Base-by-base conservation (phyloP, 2,888 invertebrate genomes). In the Cerceris ruficornis region DNA sequence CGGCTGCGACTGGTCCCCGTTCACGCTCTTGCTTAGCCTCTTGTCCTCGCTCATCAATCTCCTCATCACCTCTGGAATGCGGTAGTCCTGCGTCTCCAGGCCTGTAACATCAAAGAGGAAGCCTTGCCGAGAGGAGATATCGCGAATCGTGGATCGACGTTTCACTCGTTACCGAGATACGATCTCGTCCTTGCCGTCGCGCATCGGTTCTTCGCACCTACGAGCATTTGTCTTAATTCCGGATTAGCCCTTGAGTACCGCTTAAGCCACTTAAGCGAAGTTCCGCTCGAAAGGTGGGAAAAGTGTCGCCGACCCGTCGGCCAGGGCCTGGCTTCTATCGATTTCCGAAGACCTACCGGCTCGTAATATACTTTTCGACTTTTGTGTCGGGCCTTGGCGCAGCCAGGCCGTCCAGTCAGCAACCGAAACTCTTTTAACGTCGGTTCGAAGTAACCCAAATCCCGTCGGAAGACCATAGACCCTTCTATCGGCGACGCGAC, bases 21-120 rank as follows among this genome's bases (percentile, higher is more conserved):
- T 91, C 71, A 88, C 88, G 80, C 89, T 91, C 86, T 92, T 92
- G 82, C 82, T 93, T 76, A 93, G 87, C 81, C 93, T 90, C 83
- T 94, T 93, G 76, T 94, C 94, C 80, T 94, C 94, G 82, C 93
- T 93, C 91, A 94, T 93, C 89, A 95, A 92, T 80, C 93, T 92
- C 83, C 94, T 93, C 90, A 94, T 93, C 68, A 94, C 93, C 83
- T 95, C 95, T 17, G 94, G 94, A 82, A 94, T 91, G 70, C 92
- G 90, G 80, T 92, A 92, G 69, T 92, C 92, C 80, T 93, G 88
- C 85, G 92, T 91, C 90, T 92, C 90, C 86, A 91, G 75, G 73
- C 90, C 91, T 92, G 81, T 49, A 81, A 73, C 39, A 59, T 57
- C 5, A n/a, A 13, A 62, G 11, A 28, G 28, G 4, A 46, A 8